These are phyloP conservation scores for Brenthis ino DNA, from an alignment of 2,888 invertebrate species.

Conservation along the genomic window DNA sequence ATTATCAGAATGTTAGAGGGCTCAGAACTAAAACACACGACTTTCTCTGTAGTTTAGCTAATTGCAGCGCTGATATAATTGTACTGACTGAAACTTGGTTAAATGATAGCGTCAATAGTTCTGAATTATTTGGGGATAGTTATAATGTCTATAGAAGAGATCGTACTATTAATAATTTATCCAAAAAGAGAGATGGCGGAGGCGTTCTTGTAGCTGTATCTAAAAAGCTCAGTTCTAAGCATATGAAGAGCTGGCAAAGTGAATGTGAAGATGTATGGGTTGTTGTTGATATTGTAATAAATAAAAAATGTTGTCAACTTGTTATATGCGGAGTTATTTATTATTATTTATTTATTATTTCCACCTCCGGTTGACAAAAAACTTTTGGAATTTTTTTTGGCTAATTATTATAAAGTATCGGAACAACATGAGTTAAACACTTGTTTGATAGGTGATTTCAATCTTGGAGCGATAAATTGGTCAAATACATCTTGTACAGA, in stretches of 20 bases:
- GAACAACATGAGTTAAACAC: not conserved
- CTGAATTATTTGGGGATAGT: too few species aligned
- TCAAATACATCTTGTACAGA: not conserved
- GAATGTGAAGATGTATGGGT: conserved; percentile 7
- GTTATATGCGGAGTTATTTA: too few species aligned
- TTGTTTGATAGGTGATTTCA: not conserved
- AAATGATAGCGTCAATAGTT: conserved; percentile 1
- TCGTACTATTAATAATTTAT: conserved; percentile 2
- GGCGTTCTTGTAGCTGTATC: conserved; percentile 7
- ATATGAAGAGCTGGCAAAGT: not conserved
- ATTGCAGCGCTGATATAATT: not conserved
- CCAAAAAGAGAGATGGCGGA: conserved; percentile 4
- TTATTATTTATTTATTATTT: too few species aligned
- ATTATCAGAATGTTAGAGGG: conserved; percentile 1
- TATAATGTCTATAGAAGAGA: conserved; percentile 10
- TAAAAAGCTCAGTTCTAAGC: conserved; percentile 2
- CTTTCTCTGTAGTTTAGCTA: not conserved
- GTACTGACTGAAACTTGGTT: conserved; percentile 10
- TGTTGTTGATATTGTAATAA: not conserved
- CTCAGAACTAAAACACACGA: not conserved
- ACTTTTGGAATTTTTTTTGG: too few species aligned
- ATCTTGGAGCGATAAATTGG: not conserved
- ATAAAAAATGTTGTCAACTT: not conserved
- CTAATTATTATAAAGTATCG: too few species aligned
- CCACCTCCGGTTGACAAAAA: too few species aligned